Percentiles rank a stretch among this genome's conserved stretches.
phyloP scores from a whole-genome alignment of 1,140 invertebrate genomes.

The Eumaeus atala region DNA sequence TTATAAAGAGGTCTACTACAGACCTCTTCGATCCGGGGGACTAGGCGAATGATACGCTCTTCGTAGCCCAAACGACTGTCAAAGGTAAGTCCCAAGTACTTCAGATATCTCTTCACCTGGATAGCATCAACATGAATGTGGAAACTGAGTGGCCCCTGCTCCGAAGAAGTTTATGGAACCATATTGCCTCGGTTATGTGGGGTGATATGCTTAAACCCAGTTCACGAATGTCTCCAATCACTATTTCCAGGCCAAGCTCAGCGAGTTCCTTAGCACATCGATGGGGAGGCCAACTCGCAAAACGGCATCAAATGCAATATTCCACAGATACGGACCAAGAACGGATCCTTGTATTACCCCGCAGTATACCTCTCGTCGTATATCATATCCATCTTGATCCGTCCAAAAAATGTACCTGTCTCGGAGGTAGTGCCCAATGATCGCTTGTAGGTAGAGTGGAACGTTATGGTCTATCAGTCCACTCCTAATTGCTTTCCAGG shows the following conservation, averaged over 20 bases:
- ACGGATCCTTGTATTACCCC: background rate
- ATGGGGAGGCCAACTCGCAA: background rate
- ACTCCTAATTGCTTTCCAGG: no score
- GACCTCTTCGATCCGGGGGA: background rate
- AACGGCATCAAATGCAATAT: background rate
- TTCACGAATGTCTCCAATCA: background rate
- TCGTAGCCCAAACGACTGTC: slow-evolving; percentile 8
- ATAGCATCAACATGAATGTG: slow-evolving; percentile 4
- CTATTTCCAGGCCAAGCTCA: slow-evolving; percentile 6
- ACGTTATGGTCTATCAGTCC: no score
- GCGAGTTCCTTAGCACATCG: background rate
- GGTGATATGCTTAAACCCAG: slow-evolving; percentile 12
- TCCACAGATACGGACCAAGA: background rate
- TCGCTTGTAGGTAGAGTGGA: background rate
- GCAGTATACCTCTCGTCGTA: background rate
- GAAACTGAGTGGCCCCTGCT: background rate
- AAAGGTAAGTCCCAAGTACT: slow-evolving; percentile 9
- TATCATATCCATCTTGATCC: background rate
- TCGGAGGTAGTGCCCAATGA: background rate
- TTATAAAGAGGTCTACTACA: no score
- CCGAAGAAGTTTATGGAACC: background rate
- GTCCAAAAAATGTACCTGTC: background rate
- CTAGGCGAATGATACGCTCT: background rate
- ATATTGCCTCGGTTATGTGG: slow-evolving; percentile 11
- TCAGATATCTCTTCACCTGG: background rate